phyloP scores from a whole-genome alignment of 1,140 invertebrate genomes.

The Aphis craccivora region DNA sequence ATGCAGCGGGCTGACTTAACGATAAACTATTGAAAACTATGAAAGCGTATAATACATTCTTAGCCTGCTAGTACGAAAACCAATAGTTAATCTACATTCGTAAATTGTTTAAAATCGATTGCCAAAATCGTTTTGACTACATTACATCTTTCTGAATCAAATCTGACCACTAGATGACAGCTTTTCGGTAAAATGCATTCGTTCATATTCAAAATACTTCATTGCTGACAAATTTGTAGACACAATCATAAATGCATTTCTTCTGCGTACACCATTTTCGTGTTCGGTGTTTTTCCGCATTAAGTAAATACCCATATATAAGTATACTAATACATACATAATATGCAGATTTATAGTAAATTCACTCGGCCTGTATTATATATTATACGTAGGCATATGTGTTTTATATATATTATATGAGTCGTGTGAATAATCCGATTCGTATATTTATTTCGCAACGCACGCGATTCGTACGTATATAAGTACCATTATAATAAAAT shows the following conservation, averaged over 20 bases:
- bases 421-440: conserved; percentile 14
- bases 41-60: background rate
- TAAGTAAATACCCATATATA: background rate
- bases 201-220: background rate
- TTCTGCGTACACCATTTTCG: background rate
- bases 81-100: background rate
- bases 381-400: no score
- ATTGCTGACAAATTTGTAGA: background rate
- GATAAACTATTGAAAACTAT: background rate
- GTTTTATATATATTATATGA: no score
- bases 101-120: no score
- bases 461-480: background rate
- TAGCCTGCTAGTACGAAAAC: background rate
- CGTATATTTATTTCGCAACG: background rate
- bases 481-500: background rate
- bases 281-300: background rate
- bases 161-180: background rate
- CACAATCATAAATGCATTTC: background rate
- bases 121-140: background rate
- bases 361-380: background rate
- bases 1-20: background rate
- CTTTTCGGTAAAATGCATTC: background rate
- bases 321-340: background rate
- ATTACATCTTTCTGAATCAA: background rate
- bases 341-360: background rate